Evolutionary conservation across 2,113 vertebrate genomes (phyloP), one percentile per base, ranked within the genome.

Genomic region (Scalopus aquaticus): DNA sequence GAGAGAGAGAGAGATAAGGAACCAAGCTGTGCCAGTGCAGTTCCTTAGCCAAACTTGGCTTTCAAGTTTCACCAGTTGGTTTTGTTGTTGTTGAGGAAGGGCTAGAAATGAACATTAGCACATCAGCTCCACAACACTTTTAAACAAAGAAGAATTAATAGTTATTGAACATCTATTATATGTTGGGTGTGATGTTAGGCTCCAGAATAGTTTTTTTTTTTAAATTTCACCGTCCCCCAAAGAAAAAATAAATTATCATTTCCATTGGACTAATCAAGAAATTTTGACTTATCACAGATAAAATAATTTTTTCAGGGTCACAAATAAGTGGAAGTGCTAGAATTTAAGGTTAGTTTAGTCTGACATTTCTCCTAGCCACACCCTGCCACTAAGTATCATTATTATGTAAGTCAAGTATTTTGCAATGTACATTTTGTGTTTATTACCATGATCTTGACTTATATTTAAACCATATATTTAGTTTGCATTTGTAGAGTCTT

Each of bases 261-360:
- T 95, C 37, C 42, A 58, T 80, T 92, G 78, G 24, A 90, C 60
- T 95, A 86, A 79, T 94, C 49, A 91, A 39, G 89, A 93, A 79
- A 97, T n/a, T 39, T 49, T 85, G 56, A 56, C 62, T 88, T 82
- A 94, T 15, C 13, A 70, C 64, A 26, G 51, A 15, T 44, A 84
- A 90, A 79, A 91, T 83, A 77, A 91, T 95, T 89, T 20, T n/a
- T 15, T 76, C 54, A 62, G 67, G 78, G 24, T 94, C 46, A 84
- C 79, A 94, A 62, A 93, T 88, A 73, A 85, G 28, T 94, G 32
- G 37, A 90, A 96, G 62, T 87, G 7, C 42, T 64, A 26, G 60
- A 67, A 51, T 86, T 96, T 89, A 28, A 51, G 93, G 65, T 86
- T 88, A 64, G 24, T 67, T 86, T 88, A 64, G 24, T 67, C 37